phyloP scores from a whole-genome alignment of 1,140 invertebrate species.

The Steinernema khuongi region DNA sequence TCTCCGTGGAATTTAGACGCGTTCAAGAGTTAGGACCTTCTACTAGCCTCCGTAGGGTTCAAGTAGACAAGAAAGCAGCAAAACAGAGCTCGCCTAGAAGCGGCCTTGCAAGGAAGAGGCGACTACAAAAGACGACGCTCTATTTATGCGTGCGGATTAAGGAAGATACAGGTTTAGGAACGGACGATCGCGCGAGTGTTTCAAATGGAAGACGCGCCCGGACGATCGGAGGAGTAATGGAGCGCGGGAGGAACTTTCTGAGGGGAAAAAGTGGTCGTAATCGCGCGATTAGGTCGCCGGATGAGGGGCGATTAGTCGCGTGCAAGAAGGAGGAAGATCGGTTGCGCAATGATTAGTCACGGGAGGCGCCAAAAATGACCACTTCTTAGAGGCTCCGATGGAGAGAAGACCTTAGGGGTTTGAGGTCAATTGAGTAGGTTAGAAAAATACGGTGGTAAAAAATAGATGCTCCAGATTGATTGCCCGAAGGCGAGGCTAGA shows the following conservation, averaged over 20 bases:
- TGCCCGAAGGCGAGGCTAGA: no score
- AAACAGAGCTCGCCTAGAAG: no score
- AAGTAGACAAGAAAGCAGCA: no score
- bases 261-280: constrained; percentile 5
- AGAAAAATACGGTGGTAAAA: no score
- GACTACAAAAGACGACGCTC: background rate
- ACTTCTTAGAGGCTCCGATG: no score
- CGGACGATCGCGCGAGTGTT: constrained; percentile 1
- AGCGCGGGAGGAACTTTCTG: background rate
- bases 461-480: no score
- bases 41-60: no score
- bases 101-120: background rate
- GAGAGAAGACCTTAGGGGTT: background rate
- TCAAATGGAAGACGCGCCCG: background rate
- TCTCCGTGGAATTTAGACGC: no score
- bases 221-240: background rate
- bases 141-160: constrained; percentile 12
- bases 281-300: background rate
- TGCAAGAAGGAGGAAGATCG: background rate
- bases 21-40: no score
- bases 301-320: background rate
- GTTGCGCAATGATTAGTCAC: background rate
- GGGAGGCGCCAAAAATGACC: no score
- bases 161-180: constrained; percentile 9
- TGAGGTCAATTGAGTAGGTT: no score